Conservation (phyloP, 2,113 vertebrate genomes). For the Stercorarius parasiticus region DNA sequence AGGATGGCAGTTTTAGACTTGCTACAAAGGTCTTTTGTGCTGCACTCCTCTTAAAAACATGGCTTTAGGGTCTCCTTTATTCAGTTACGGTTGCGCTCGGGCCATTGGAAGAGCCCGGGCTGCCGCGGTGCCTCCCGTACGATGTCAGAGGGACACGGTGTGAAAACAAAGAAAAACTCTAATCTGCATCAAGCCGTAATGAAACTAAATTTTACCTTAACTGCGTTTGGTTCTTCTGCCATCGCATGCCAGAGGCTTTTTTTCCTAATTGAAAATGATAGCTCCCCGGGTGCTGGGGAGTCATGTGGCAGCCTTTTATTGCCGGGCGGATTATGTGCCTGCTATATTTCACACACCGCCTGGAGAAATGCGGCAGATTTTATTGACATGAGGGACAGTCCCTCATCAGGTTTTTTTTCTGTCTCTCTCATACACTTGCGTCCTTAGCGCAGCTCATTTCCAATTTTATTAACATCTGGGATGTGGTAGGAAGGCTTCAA, state of each 20-base stretch:
- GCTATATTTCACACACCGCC: slow-evolving; percentile 46
- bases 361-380: slow-evolving; percentile 44
- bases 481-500: not conserved
- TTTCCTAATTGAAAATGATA: slow-evolving; percentile 65
- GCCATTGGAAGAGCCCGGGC: not conserved
- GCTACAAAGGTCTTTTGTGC: not conserved
- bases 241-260: not conserved
- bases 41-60: not conserved
- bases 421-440: not conserved
- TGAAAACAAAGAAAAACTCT: not conserved
- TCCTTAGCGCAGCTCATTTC: not conserved
- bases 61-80: not conserved
- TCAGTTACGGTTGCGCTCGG: not conserved
- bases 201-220: slow-evolving; percentile 51
- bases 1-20: not conserved
- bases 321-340: not conserved
- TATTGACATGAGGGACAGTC: slow-evolving; percentile 33
- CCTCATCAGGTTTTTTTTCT: not conserved
- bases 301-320: slow-evolving; percentile 40
- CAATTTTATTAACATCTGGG: slow-evolving; percentile 18
- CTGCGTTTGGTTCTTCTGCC: not conserved
- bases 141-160: not conserved
- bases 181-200: not conserved
- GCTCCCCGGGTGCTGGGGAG: slow-evolving; percentile 17
- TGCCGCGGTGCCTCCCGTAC: rapidly evolving